phyloP scores from a whole-genome alignment of 1,140 invertebrate genomes.

The Luehdorfia chinensis region DNA sequence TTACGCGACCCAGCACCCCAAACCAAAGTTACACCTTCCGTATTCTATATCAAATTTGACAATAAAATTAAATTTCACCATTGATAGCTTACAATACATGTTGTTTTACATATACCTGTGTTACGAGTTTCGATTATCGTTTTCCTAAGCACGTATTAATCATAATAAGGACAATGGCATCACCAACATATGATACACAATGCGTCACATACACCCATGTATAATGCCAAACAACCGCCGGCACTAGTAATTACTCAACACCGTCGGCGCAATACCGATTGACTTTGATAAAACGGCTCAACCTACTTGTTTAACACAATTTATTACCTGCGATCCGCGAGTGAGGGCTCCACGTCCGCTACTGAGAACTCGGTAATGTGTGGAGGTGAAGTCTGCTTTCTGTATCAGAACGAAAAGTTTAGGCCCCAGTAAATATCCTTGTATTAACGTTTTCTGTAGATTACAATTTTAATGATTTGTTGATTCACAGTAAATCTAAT shows the following conservation, averaged over 20 bases:
- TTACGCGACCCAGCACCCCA: too few relatives aligned
- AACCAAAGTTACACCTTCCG: too few relatives aligned
- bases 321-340: conserved; percentile 69
- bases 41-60: too few relatives aligned
- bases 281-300: conserved; percentile 75
- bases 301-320: conserved; percentile 75
- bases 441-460: too few relatives aligned
- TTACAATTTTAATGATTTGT: too few relatives aligned
- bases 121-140: too few relatives aligned
- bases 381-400: conserved; percentile 32
- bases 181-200: not conserved
- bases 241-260: conserved; percentile 52
- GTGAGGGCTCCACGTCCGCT: conserved; percentile 41
- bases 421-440: not conserved
- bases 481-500: too few relatives aligned
- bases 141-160: conserved; percentile 7
- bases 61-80: too few relatives aligned
- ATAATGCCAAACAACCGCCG: not conserved
- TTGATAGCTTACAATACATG: too few relatives aligned
- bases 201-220: not conserved
- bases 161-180: not conserved
- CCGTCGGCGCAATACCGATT: conserved; percentile 61
- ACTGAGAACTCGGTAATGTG: conserved; percentile 25
- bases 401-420: not conserved
- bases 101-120: too few relatives aligned